phyloP scores from a whole-genome alignment of 2,888 invertebrate genomes.

The Coenonympha glycerion region DNA sequence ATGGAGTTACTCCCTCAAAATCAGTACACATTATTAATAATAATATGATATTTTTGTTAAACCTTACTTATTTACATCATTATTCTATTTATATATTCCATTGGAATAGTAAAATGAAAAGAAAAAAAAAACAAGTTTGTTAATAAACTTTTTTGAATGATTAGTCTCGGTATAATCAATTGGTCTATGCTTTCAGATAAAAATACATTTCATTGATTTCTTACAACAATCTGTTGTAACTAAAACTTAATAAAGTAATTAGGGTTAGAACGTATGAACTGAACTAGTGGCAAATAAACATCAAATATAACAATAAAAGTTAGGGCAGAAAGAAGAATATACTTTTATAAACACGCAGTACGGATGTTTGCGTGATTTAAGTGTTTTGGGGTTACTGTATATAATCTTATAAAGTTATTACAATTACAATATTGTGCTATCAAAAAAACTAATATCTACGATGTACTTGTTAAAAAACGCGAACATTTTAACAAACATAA shows the following conservation, averaged over 20 bases:
- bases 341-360: no score
- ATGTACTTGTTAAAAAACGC: not conserved
- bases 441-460: not conserved
- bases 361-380: no score
- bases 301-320: no score
- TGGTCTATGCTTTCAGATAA: no score
- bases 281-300: no score
- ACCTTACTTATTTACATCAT: slow-evolving; percentile 52
- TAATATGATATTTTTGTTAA: slow-evolving; percentile 41
- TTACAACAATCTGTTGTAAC: slow-evolving; percentile 9
- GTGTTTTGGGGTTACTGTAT: no score
- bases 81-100: slow-evolving; percentile 35
- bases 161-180: no score
- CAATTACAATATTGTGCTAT: not conserved
- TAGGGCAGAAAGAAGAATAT: no score
- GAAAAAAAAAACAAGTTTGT: not conserved
- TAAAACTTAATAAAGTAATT: no score
- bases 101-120: slow-evolving; percentile 16
- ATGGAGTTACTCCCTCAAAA: slow-evolving; percentile 30
- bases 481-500: not conserved
- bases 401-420: no score
- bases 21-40: slow-evolving; percentile 32
- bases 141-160: no score
- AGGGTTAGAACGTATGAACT: not conserved
- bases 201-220: slow-evolving; percentile 7